Conservation (phyloP, 1,140 invertebrate genomes). For the Mactra quadrangularis region DNA sequence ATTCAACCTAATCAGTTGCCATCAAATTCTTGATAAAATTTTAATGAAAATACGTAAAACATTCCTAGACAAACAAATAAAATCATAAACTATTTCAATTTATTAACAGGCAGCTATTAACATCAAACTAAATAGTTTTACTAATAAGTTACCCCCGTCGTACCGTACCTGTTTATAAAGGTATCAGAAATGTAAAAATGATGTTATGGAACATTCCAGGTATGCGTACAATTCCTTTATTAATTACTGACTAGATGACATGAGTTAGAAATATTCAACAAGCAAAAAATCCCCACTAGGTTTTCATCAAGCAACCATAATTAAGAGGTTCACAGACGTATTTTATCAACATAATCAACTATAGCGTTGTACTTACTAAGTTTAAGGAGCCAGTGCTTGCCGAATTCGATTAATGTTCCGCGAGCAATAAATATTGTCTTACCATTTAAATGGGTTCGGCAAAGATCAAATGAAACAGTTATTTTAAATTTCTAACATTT, state of each 20-base stretch:
- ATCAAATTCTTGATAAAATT: too few relatives aligned
- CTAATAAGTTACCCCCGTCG: too few relatives aligned
- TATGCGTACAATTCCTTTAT: too few relatives aligned
- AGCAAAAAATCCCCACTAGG: slow-evolving; percentile 4
- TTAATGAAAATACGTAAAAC: too few relatives aligned
- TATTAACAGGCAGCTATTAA: too few relatives aligned
- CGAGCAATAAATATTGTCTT: slow-evolving; percentile 36
- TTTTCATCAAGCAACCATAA: slow-evolving; percentile 20
- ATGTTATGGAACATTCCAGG: too few relatives aligned
- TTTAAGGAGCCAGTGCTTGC: slow-evolving; percentile 19
- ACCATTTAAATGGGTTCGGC: slow-evolving; percentile 37
- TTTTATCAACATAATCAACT: slow-evolving; percentile 19
- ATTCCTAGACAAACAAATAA: too few relatives aligned
- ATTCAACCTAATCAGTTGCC: too few relatives aligned
- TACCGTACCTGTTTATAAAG: too few relatives aligned
- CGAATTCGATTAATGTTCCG: slow-evolving; percentile 31
- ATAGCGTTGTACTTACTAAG: slow-evolving; percentile 29
- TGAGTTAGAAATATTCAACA: slow-evolving; percentile 28
- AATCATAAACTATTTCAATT: too few relatives aligned
- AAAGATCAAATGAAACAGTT: slow-evolving; percentile 11
- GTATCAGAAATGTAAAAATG: too few relatives aligned
- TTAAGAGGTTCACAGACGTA: slow-evolving; percentile 39
- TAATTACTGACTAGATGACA: neutral
- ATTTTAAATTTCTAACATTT: slow-evolving; percentile 24
- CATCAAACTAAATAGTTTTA: too few relatives aligned